Conservation (phyloP, 2,888 invertebrate species). For the Sicus ferrugineus region DNA sequence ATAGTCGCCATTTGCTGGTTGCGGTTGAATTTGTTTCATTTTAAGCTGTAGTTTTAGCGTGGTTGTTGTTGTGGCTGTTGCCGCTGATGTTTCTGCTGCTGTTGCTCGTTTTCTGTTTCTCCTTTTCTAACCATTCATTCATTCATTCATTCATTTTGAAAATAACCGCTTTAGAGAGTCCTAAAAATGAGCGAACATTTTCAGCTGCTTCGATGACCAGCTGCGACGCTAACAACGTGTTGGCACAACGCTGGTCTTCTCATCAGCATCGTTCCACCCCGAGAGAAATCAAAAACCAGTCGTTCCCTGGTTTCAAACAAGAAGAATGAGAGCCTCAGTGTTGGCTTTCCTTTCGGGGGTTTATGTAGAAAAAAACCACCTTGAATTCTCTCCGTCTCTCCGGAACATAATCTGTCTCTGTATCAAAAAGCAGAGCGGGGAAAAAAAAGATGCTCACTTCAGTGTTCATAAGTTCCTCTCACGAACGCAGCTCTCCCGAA, state of each 20-base stretch:
- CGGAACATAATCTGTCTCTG: too few species aligned
- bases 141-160: slow-evolving; percentile 18
- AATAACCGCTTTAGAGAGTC: slow-evolving; percentile 13
- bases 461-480: too few species aligned
- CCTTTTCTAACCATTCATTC: background rate
- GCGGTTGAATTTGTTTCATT: slow-evolving; percentile 18
- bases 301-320: too few species aligned
- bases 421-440: too few species aligned
- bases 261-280: too few species aligned
- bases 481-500: too few species aligned
- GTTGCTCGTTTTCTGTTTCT: slow-evolving; percentile 1
- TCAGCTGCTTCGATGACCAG: background rate
- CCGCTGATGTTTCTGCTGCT: background rate
- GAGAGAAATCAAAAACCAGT: too few species aligned
- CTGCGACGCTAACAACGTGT: background rate
- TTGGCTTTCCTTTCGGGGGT: too few species aligned
- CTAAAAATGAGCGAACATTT: background rate
- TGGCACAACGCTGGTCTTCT: background rate
- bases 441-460: too few species aligned
- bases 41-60: background rate
- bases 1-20: slow-evolving; percentile 16
- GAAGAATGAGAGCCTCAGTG: too few species aligned
- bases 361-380: too few species aligned
- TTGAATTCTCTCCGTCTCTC: too few species aligned
- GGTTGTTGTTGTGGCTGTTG: background rate